Evolutionary conservation across 2,113 vertebrate genomes (phyloP).

Genomic region (Pyrgilauda ruficollis): DNA sequence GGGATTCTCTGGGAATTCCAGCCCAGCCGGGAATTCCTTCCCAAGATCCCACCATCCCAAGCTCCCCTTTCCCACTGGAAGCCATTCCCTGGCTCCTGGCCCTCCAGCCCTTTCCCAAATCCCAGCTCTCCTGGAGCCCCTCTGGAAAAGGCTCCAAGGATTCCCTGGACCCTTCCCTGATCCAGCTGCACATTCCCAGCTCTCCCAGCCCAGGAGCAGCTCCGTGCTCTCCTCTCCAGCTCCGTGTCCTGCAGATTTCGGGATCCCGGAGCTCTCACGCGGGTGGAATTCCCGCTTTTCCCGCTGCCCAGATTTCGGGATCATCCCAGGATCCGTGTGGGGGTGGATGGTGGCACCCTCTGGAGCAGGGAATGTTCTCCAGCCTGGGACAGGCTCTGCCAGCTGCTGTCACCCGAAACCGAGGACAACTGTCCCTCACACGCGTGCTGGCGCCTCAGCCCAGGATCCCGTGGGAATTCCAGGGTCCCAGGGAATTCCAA

Average conservation of each 20-base stretch:
- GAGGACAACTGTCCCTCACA: background rate
- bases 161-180: background rate
- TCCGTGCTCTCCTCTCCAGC: background rate
- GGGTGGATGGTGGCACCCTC: background rate
- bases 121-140: too few relatives aligned
- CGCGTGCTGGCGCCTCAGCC: background rate
- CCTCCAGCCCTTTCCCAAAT: too few relatives aligned
- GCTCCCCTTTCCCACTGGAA: too few relatives aligned
- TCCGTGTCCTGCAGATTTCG: rapidly evolving
- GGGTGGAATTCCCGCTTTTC: background rate
- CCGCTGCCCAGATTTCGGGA: background rate
- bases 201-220: background rate
- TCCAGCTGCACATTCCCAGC: background rate
- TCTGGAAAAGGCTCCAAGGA: too few relatives aligned
- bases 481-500: background rate
- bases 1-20: too few relatives aligned
- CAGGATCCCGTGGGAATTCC: background rate
- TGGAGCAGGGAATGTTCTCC: background rate
- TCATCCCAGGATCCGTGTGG: background rate
- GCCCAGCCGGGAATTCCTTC: too few relatives aligned
- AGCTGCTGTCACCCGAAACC: background rate
- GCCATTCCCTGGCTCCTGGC: too few relatives aligned
- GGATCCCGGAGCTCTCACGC: background rate
- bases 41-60: too few relatives aligned
- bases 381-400: background rate